Percentiles rank a stretch among this genome's conserved stretches.
Evolutionary conservation across 2,888 invertebrate genomes (phyloP).

Genomic region (Lacanobia wlatinum): DNA sequence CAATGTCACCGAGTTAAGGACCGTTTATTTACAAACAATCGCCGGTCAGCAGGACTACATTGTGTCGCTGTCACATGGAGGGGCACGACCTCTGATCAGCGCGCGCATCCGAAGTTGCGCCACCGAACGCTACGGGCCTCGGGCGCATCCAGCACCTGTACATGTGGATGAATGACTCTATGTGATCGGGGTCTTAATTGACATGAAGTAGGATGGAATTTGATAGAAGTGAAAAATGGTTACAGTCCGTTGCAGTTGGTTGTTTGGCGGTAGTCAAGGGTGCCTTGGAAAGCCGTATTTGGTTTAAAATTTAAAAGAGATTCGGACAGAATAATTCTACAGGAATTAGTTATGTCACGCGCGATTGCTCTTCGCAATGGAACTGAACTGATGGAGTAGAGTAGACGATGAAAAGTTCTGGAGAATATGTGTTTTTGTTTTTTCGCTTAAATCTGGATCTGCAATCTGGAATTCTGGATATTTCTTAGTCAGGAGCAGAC

Average conservation of each 20-base stretch:
- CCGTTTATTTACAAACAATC: constrained; percentile 56
- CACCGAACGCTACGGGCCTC: constrained; percentile 70
- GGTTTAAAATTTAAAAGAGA: too few species aligned
- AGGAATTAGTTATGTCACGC: too few species aligned
- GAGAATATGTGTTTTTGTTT: too few species aligned
- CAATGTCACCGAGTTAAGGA: constrained; percentile 43
- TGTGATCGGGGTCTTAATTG: constrained; percentile 53
- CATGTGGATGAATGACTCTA: constrained; percentile 12
- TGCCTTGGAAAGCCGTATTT: too few species aligned
- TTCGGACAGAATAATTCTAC: too few species aligned
- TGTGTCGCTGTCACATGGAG: constrained; percentile 56
- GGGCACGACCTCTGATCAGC: constrained; percentile 68
- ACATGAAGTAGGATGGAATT: not conserved
- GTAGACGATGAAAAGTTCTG: too few species aligned
- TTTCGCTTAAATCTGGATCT: not conserved
- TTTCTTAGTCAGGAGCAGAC: not conserved
- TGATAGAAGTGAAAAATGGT: constrained; percentile 3
- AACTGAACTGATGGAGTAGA: too few species aligned
- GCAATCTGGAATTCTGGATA: too few species aligned
- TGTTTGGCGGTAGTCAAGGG: not conserved
- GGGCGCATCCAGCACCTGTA: constrained; percentile 57
- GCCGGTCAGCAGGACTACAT: constrained; percentile 51
- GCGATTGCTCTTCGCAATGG: too few species aligned
- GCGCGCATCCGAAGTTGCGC: constrained; percentile 69
- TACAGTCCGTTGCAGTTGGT: not conserved